phyloP scores from a whole-genome alignment of 2,113 vertebrate genomes.

The Lophochroa leadbeateri region DNA sequence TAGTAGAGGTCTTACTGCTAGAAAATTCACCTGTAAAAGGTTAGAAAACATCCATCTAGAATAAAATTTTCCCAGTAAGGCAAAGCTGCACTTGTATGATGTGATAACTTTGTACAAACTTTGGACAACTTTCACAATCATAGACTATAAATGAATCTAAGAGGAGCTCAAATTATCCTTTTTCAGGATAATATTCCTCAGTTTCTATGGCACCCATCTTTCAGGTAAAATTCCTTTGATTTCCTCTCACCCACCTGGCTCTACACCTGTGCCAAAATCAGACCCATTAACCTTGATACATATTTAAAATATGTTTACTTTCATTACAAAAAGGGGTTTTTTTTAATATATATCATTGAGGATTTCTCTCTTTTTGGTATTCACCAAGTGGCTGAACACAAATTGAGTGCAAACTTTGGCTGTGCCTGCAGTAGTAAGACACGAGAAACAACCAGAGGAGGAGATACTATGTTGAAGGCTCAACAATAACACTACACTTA shows the following conservation, averaged over 20 bases:
- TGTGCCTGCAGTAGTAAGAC: neutral
- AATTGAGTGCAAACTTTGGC: neutral
- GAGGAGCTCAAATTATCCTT: neutral
- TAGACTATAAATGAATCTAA: neutral
- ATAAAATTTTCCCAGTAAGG: neutral
- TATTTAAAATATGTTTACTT: neutral
- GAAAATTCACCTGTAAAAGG: neutral
- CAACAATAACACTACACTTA: neutral
- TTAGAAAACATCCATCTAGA: neutral
- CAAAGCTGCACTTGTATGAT: neutral
- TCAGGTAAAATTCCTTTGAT: neutral
- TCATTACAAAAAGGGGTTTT: neutral
- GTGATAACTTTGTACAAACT: neutral
- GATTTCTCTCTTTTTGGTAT: neutral
- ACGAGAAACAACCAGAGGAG: neutral
- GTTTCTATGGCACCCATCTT: neutral
- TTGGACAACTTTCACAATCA: neutral
- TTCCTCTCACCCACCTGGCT: neutral
- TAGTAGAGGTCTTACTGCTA: neutral
- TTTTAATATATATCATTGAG: neutral
- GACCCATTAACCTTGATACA: neutral
- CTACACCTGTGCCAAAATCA: neutral
- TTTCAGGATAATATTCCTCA: neutral
- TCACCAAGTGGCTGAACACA: neutral
- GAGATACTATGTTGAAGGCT: neutral